Evolutionary conservation across 2,113 vertebrate genomes (phyloP), one percentile per base, ranked within the genome.

Genomic region (Urocynchramus pylzowi): DNA sequence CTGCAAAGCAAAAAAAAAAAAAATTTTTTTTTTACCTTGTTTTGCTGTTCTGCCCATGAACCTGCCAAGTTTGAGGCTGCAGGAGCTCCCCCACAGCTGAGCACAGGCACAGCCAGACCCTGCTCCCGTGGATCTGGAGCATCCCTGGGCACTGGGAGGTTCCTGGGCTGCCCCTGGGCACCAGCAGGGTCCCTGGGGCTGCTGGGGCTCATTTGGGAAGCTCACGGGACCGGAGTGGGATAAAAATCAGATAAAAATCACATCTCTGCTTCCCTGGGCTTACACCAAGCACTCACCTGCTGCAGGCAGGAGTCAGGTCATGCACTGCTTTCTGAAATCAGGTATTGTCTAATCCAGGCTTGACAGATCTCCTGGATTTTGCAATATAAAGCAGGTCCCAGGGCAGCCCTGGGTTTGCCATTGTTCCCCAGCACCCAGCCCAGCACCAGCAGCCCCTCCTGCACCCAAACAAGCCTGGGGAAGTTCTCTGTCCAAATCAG

Each of bases 191-290:
- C 78, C 6, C 1, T 9, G 19, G 47, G 44, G 49, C 30, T 78
- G 64, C 76, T 41, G 70, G 19, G 37, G 5, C 24, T 47, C 52
- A 2, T 5, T 8, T 8, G 39, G 23, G 20, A 44, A 53, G 12
- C 35, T 33, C 10, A 4, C 1, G 1, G 70, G 20, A n/a, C 13
- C 3, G 23, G 45, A 39, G 20, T 1, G 2, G 3, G 47, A 27
- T 39, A 45, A 33, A 73, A 63, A 57, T 9, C 5, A 41, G 63
- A 9, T n/a, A 8, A 77, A 75, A 91, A 59, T 24, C 35, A 0
- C 39, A 28, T 41, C 20, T 60, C 69, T 8, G 0, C 54, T 30
- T 80, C 28, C 37, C 60, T n/a, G 24, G 70, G 63, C 54, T 67
- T 5, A 10, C 16, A 41, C 4, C 19, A 7, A 22, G 27, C 54